These are phyloP conservation scores for Patella depressa DNA, from an alignment of 2,888 invertebrate genomes.

Conservation along the genomic window DNA sequence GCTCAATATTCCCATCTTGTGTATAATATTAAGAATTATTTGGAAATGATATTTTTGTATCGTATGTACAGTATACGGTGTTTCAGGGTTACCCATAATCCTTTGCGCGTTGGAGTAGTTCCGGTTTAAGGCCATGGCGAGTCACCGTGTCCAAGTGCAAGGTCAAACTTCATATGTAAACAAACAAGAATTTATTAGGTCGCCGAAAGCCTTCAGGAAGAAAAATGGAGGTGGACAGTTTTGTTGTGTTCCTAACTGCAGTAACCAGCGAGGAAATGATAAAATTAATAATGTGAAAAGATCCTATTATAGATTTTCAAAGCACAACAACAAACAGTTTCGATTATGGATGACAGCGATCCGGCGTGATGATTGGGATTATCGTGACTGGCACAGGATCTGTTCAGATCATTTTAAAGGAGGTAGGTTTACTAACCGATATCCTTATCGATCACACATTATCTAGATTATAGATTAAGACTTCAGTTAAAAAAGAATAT, in stretches of 20 bases:
- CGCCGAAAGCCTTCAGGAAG: not conserved
- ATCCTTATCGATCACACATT: not conserved
- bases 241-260: slow-evolving; percentile 3
- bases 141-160: not conserved
- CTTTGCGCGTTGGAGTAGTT: not conserved
- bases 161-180: not conserved
- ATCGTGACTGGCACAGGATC: not conserved
- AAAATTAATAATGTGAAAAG: not conserved
- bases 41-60: too few relatives aligned
- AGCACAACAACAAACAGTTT: not conserved
- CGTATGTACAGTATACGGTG: not conserved
- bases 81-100: not conserved
- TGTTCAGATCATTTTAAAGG: not conserved
- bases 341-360: not conserved
- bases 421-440: not conserved
- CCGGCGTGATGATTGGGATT: not conserved
- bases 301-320: not conserved
- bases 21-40: too few relatives aligned
- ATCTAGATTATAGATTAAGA: too few relatives aligned
- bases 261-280: not conserved
- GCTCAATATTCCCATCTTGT: too few relatives aligned
- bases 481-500: too few relatives aligned
- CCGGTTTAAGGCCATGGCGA: not conserved
- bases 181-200: not conserved
- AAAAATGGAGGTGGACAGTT: not conserved